phyloP scores from a whole-genome alignment of 2,888 invertebrate species.

The Idaea straminata region DNA sequence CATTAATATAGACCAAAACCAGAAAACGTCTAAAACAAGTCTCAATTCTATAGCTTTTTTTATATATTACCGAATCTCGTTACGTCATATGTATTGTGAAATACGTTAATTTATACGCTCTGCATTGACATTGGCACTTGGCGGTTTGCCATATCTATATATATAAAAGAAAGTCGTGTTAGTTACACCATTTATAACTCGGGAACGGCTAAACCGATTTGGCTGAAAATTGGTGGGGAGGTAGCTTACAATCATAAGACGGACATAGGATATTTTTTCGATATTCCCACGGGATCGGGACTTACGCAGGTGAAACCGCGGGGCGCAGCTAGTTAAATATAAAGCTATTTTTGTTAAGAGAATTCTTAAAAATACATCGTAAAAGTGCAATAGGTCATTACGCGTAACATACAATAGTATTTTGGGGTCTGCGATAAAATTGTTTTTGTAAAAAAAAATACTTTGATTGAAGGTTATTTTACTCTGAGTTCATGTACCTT shows the following conservation, averaged over 20 bases:
- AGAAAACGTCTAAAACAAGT: not conserved
- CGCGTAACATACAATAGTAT: not conserved
- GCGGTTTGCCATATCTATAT: slow-evolving; percentile 43
- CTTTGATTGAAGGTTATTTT: not conserved
- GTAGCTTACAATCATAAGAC: too few species aligned
- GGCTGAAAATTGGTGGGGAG: too few species aligned
- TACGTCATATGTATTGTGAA: slow-evolving; percentile 9
- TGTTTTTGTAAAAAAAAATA: not conserved
- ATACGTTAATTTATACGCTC: slow-evolving; percentile 19
- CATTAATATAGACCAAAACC: not conserved
- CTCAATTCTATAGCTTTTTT: not conserved
- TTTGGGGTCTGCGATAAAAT: too few species aligned
- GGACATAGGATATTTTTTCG: too few species aligned
- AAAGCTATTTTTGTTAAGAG: too few species aligned
- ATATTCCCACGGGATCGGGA: too few species aligned
- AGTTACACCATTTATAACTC: too few species aligned
- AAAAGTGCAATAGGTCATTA: slow-evolving; percentile 14
- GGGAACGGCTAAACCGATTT: too few species aligned
- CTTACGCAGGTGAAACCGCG: too few species aligned
- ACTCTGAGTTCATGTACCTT: not conserved
- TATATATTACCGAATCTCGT: not conserved
- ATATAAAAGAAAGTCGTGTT: too few species aligned
- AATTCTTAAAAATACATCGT: not conserved
- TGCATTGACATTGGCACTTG: slow-evolving; percentile 41
- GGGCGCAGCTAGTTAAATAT: too few species aligned